phyloP scores from a whole-genome alignment of 2,888 invertebrate species.

The Agapostemon virescens region DNA sequence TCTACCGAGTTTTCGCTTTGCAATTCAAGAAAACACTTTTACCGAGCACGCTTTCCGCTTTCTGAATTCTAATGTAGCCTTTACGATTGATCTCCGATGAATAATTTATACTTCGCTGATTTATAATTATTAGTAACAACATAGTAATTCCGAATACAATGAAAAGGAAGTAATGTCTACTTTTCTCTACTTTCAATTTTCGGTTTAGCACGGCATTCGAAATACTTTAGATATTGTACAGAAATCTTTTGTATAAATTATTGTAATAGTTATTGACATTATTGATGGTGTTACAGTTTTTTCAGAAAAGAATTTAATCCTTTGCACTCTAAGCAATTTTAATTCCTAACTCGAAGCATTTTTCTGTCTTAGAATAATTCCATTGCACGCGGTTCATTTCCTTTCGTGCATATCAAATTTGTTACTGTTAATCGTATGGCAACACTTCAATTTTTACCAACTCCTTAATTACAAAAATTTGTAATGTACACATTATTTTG shows the following conservation, averaged over 20 bases:
- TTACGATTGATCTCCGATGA: background rate
- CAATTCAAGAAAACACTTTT: background rate
- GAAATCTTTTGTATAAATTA: background rate
- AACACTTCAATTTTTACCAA: too few relatives aligned
- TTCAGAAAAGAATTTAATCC: too few relatives aligned
- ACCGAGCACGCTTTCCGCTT: background rate
- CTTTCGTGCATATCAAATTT: too few relatives aligned
- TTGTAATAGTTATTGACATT: background rate
- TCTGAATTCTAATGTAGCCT: background rate
- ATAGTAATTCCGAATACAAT: background rate
- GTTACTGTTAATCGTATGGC: too few relatives aligned
- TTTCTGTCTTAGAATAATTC: too few relatives aligned
- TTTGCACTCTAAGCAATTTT: too few relatives aligned
- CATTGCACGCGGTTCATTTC: too few relatives aligned
- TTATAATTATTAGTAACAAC: conserved; percentile 1
- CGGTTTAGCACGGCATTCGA: background rate
- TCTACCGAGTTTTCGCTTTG: background rate
- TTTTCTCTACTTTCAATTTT: background rate
- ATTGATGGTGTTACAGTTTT: background rate
- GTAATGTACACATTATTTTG: too few relatives aligned
- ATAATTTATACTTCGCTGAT: background rate
- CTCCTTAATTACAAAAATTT: too few relatives aligned
- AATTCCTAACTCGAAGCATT: too few relatives aligned
- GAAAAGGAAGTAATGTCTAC: background rate
- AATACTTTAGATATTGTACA: background rate